Base-by-base conservation (phyloP, 2,888 invertebrate species). In the Epinotia nisella region DNA sequence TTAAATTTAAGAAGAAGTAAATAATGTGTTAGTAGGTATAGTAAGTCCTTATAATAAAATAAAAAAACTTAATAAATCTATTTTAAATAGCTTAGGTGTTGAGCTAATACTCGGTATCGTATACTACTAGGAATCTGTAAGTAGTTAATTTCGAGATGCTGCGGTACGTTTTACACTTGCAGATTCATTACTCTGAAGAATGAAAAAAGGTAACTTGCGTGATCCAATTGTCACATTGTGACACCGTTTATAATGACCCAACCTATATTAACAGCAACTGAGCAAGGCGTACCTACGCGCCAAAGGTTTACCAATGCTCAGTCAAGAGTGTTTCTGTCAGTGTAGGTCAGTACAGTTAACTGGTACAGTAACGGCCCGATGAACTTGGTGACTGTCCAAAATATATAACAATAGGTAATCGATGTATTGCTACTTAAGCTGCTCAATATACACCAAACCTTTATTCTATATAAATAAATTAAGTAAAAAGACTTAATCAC, bases 401-500 rank as follows among this genome's bases (percentile, higher is more conserved):
- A 17, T 17, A 56, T 24, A 24, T 24, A 56, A 15, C 5, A 56
- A 24, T 15, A 29, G 15, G 15, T 15, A n/a, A n/a, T n/a, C 24
- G n/a, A n/a, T 13, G 29, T 29, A 29, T 29, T 29, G 58, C 45
- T 45, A 61, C 19, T 21, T 24, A 60, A 1, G 2, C 13, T 41
- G 21, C 21, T 61, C 41, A 61, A 61, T 61, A 61, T 45, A 61
- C 61, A 61, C 45, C 61, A 61, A 61, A 61, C 45, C 45, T 21
- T n/a, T 13, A 15, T 61, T 21, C 15, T n/a, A 49, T n/a, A 49
- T 49, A n/a, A n/a, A 49, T 49, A 49, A 49, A 49, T 49, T n/a
- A n/a, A 49, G 49, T n/a, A 49, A 49, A 13, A 15, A 45, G 4
- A 35, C 13, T 15, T 15, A 15, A 13, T 45, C 15, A 45, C 41